Evolutionary conservation across 2,888 invertebrate species (phyloP).

Genomic region (Lithophane semibrunnea): DNA sequence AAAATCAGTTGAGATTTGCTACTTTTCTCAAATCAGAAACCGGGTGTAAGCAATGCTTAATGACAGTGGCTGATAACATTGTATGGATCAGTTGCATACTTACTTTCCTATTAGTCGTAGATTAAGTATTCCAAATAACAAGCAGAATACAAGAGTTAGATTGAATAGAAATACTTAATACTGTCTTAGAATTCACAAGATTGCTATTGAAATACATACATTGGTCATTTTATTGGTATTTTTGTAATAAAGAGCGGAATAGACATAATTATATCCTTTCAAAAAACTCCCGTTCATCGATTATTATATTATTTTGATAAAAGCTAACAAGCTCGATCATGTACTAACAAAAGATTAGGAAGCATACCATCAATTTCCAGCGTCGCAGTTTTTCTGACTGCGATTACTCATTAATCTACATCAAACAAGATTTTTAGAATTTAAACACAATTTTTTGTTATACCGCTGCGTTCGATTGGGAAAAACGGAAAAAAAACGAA

Average conservation of each 20-base stretch:
- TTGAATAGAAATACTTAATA: neutral
- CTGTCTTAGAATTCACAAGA: neutral
- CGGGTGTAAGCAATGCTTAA: neutral
- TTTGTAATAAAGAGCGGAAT: neutral
- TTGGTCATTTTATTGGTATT: neutral
- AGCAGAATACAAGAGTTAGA: neutral
- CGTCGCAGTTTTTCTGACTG: conserved; percentile 51
- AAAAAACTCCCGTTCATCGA: conserved; percentile 2
- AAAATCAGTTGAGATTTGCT: too few relatives aligned
- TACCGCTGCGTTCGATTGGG: conserved; percentile 48
- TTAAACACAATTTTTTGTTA: conserved; percentile 61
- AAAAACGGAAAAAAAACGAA: conserved; percentile 54
- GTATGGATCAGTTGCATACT: neutral
- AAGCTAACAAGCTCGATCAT: conserved; percentile 31
- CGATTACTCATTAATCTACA: conserved; percentile 56
- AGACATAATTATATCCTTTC: neutral
- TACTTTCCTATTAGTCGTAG: neutral
- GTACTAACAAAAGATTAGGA: conserved; percentile 31
- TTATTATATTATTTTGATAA: conserved; percentile 7
- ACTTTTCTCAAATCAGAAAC: too few relatives aligned
- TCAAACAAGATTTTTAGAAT: conserved; percentile 61
- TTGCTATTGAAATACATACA: neutral
- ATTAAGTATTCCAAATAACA: neutral
- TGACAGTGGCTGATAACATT: neutral
- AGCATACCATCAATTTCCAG: conserved; percentile 42